phyloP scores from a whole-genome alignment of 2,797 vertebrate species.

The Malurus leucopterus region DNA sequence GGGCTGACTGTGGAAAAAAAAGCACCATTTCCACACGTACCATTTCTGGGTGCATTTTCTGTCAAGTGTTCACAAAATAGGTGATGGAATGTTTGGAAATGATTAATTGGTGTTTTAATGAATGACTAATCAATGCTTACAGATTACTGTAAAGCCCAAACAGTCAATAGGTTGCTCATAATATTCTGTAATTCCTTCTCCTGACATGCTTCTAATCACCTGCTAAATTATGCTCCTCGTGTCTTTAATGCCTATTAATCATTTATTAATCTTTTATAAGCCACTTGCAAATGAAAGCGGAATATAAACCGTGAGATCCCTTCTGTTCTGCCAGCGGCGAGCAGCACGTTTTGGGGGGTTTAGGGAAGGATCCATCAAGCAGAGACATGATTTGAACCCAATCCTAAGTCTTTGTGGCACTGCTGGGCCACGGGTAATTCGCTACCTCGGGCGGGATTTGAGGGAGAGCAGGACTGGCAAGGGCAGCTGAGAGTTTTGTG shows the following conservation, averaged over 20 bases:
- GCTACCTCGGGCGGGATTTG: background rate
- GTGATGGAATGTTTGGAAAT: background rate
- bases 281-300: slow-evolving; percentile 33
- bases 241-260: slow-evolving; percentile 43
- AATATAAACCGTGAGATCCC: background rate
- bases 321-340: background rate
- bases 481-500: background rate
- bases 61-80: background rate
- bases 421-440: background rate
- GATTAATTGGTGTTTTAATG: background rate
- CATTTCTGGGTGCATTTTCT: background rate
- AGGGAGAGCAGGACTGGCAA: background rate
- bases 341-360: background rate
- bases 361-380: background rate
- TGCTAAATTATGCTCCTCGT: slow-evolving; percentile 26
- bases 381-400: background rate
- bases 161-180: slow-evolving; percentile 47
- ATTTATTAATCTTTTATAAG: slow-evolving; percentile 58
- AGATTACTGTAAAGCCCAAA: slow-evolving; percentile 22
- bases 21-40: background rate
- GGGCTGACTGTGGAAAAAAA: background rate
- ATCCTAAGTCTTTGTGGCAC: background rate
- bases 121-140: slow-evolving; percentile 27
- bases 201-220: slow-evolving; percentile 24
- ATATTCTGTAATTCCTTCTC: slow-evolving; percentile 32